These are phyloP conservation scores for Salvator merianae DNA, from an alignment of 2,113 vertebrate species.

Conservation along the genomic window DNA sequence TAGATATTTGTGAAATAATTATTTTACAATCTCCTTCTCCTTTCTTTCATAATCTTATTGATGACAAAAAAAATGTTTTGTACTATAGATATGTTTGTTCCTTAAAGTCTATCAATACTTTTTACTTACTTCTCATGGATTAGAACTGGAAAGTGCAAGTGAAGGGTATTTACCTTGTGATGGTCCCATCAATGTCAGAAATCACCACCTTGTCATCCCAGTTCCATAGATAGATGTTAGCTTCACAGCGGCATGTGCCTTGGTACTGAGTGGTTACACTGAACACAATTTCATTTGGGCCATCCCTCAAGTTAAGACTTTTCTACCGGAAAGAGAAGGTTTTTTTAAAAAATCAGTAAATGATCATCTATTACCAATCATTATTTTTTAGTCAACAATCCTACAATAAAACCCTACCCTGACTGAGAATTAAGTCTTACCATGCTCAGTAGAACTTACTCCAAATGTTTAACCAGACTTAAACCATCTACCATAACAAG, in stretches of 20 bases:
- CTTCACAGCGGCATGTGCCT: slow-evolving; percentile 93
- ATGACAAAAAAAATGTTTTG: too few relatives aligned
- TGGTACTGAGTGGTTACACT: slow-evolving; percentile 96
- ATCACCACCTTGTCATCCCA: slow-evolving; percentile 92
- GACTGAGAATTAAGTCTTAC: too few relatives aligned
- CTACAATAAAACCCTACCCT: too few relatives aligned
- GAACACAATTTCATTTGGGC: slow-evolving; percentile 89
- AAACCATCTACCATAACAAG: too few relatives aligned
- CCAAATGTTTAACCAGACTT: too few relatives aligned
- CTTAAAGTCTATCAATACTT: background rate
- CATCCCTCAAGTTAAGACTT: slow-evolving; percentile 85
- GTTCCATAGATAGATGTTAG: slow-evolving; percentile 93
- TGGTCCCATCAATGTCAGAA: slow-evolving; percentile 95
- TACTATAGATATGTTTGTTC: too few relatives aligned
- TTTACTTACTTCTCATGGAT: background rate
- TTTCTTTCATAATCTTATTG: too few relatives aligned
- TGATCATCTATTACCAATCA: too few relatives aligned
- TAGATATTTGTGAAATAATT: too few relatives aligned
- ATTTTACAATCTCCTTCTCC: too few relatives aligned
- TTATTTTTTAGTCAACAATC: too few relatives aligned
- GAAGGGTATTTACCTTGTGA: slow-evolving; percentile 84
- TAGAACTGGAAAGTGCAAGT: background rate
- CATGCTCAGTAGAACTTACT: too few relatives aligned
- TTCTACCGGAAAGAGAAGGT: slow-evolving; percentile 65
- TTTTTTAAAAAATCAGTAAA: background rate